Base-by-base conservation (phyloP, 2,797 vertebrate genomes). In the Danio choprae region DNA sequence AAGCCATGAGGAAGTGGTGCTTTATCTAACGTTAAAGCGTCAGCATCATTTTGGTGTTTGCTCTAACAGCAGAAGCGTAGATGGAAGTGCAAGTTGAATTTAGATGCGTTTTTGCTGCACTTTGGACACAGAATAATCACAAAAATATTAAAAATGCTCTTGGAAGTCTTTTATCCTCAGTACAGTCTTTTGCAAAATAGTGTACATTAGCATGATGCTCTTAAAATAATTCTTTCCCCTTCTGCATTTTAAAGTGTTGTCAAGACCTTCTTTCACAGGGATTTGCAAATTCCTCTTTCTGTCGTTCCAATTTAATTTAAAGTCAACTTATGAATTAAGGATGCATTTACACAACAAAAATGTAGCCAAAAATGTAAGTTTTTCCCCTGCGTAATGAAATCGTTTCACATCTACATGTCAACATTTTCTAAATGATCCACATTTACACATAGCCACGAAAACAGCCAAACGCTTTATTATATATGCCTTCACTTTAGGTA, bases 1-100 rank as follows among this genome's bases (percentile, higher is more conserved):
- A 68, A 18, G 63, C 13, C 68, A 59, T 5, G 22, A 60, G 55
- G 43, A 74, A 74, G 55, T 11, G 71, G 56, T 59, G 56, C 71
- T 74, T 74, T 71, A 48, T n/a, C 56, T 74, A 59, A 59, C 71
- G 74, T 60, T 73, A 58, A 73, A 59, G 40, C 70, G 1, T 59
- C 29, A 44, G 55, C 55, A n/a, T 59, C 15, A 59, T 70, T 70
- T 41, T 11, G 0, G 55, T 6, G 15, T 15, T 73, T 36, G 43
- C 11, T 20, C 44, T 73, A 58, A 59, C 20, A 67, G 64, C 41
- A 22, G 7, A 48, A 46, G 20, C 20, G 18, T 16, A 41, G 62
- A 8, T 59, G 12, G 11, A 59, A 36, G 22, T 63, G 13, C 38
- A 38, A 40, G 13, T 41, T 5, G 2, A 44, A 20, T 44, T 41